Percentiles rank a stretch among this genome's conserved stretches.
Conservation (phyloP, 2,113 vertebrate species). For the Corythoichthys intestinalis region DNA sequence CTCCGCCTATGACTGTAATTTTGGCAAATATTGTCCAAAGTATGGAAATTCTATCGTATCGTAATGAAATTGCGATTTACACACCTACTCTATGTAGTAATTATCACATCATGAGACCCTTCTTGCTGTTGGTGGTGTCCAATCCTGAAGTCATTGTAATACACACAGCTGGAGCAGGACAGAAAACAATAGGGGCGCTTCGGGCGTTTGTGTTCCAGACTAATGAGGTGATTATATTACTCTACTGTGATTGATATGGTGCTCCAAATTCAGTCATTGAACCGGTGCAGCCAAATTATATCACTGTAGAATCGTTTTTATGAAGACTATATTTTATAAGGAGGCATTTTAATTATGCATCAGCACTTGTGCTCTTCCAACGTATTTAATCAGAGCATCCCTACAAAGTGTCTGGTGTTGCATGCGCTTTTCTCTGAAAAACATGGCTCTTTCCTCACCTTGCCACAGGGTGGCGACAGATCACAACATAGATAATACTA, state of each 20-base stretch:
- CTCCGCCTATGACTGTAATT: background rate
- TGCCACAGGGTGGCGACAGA: slow-evolving; percentile 84
- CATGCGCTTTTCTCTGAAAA: background rate
- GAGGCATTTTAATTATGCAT: slow-evolving; percentile 5
- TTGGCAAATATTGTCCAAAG: background rate
- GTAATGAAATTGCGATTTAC: too few relatives aligned
- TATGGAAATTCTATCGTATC: too few relatives aligned
- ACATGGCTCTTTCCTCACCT: background rate
- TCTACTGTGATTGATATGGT: slow-evolving; percentile 3
- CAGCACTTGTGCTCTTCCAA: background rate
- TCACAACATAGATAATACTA: slow-evolving; percentile 84
- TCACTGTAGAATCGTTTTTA: background rate
- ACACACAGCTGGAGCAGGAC: background rate
- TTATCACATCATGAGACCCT: background rate
- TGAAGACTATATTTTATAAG: background rate
- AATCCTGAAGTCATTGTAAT: background rate
- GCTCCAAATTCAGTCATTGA: slow-evolving; percentile 2
- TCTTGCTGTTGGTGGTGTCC: background rate
- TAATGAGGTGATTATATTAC: slow-evolving; percentile 17
- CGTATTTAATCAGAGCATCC: background rate
- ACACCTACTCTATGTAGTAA: too few relatives aligned
- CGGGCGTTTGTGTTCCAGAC: slow-evolving; percentile 16
- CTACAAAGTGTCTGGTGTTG: background rate
- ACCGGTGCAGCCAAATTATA: background rate
- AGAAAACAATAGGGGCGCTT: slow-evolving; percentile 9